Percentiles rank a stretch among this genome's conserved stretches.
Conservation (phyloP, 2,797 vertebrate genomes). For the Caiman crocodilus region DNA sequence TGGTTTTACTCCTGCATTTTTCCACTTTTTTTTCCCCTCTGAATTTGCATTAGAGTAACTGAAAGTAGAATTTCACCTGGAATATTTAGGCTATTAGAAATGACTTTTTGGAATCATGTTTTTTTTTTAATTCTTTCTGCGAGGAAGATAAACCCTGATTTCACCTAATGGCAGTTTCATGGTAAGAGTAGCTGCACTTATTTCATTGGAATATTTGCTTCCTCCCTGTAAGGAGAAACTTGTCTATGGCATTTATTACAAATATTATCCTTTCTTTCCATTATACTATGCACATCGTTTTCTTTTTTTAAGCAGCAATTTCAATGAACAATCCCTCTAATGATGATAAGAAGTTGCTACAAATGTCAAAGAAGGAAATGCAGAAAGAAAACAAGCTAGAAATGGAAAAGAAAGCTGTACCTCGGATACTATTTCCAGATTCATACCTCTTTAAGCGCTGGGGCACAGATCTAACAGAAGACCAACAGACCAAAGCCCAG, state of each 20-base stretch:
- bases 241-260: background rate
- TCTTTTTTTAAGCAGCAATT: slow-evolving; percentile 28
- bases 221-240: background rate
- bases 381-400: background rate
- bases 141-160: background rate
- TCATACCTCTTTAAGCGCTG: slow-evolving; percentile 47
- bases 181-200: background rate
- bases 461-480: slow-evolving; percentile 40
- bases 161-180: background rate
- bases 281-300: background rate
- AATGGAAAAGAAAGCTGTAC: background rate
- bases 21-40: background rate
- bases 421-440: slow-evolving; percentile 15
- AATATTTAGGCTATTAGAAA: background rate
- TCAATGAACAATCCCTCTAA: background rate
- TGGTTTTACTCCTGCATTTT: background rate
- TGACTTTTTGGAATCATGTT: background rate
- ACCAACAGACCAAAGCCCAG: slow-evolving; percentile 47
- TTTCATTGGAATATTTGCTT: background rate
- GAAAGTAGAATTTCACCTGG: background rate
- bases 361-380: background rate
- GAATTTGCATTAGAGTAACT: fast-evolving
- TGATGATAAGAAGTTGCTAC: background rate
- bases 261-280: background rate
- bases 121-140: background rate